Percentiles rank a stretch among this genome's conserved stretches.
Conservation (phyloP, 1,140 invertebrate genomes). For the Varroa destructor region DNA sequence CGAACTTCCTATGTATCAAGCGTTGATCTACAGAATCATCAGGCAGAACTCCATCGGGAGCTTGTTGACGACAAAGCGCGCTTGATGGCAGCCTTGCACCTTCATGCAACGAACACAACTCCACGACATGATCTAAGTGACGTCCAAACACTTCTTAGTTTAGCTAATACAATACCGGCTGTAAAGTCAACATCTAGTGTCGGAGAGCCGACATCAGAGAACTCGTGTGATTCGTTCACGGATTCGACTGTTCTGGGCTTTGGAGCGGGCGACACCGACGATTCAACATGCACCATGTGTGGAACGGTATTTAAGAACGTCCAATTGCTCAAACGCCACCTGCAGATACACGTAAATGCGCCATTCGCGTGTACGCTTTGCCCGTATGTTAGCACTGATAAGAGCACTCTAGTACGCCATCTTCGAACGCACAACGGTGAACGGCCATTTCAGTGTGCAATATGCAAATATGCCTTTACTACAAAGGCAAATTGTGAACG, state of each 20-base stretch:
- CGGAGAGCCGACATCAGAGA: background rate
- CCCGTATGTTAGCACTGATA: constrained; percentile 70
- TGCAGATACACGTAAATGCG: constrained; percentile 46
- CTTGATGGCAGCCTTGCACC: constrained; percentile 14
- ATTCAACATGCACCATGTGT: constrained; percentile 33
- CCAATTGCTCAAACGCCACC: constrained; percentile 68
- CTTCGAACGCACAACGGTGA: constrained; percentile 87
- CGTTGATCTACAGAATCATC: constrained; percentile 4
- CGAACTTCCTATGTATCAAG: background rate
- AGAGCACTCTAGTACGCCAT: constrained; percentile 71
- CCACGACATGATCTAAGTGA: constrained; percentile 16
- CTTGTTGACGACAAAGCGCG: constrained; percentile 18
- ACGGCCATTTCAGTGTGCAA: constrained; percentile 76
- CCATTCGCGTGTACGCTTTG: constrained; percentile 82
- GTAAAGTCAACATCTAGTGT: background rate
- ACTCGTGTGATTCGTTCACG: constrained; percentile 14
- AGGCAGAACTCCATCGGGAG: constrained; percentile 4
- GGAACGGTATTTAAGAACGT: constrained; percentile 34
- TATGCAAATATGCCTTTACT: constrained; percentile 89
- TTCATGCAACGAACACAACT: constrained; percentile 1
- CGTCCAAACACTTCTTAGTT: constrained; percentile 19
- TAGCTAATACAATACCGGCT: background rate
- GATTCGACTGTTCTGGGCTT: background rate
- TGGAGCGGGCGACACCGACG: background rate
- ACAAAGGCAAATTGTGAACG: constrained; percentile 75